Base-by-base conservation (phyloP, 2,888 invertebrate species). In the Meganola albula region DNA sequence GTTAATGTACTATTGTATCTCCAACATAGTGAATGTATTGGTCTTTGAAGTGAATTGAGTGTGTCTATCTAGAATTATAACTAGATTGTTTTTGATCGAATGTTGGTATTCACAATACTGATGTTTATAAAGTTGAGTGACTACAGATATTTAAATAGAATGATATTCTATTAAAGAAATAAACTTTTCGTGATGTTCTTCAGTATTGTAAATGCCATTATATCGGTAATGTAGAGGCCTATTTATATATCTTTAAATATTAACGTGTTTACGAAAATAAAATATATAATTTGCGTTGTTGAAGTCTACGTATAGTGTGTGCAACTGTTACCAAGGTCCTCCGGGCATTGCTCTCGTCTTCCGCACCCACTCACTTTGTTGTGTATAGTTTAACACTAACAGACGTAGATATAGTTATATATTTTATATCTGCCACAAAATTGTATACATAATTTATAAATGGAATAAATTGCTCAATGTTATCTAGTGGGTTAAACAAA, bases 301-400 rank as follows among this genome's bases (percentile, higher is more conserved):
- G 44, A 36, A 28, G 36, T 39, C 35, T 16, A 24, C 39, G 44
- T 23, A 25, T 25, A 43, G 54, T 53, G 51, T 54, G 48, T 49
- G 46, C 52, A 53, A 53, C 54, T 65, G 79, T 82, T 80, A 82
- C 82, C 82, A 82, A 26, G 61, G 49, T 65, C 57, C 63, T 60
- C 63, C 64, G 58, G 82, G 79, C 78, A 78, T 82, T 78, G 51
- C 46, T 44, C 44, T 58, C 53, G 75, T 76, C 74, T 79, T 80
- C 77, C 79, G n/a, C n/a, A 65, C 7, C 52, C 39, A 27, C 45
- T 68, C 78, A 77, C 77, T 44, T 76, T 71, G 83, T 83, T 80
- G 61, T 80, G 78, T 83, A 78, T 66, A 79, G 79, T 56, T 38
- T 54, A 48, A 48, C 63, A 63, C 63, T 53, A 29, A 51, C 46